These are phyloP conservation scores for Gonocerus acuteangulatus DNA, from an alignment of 2,888 invertebrate species.

Conservation along the genomic window DNA sequence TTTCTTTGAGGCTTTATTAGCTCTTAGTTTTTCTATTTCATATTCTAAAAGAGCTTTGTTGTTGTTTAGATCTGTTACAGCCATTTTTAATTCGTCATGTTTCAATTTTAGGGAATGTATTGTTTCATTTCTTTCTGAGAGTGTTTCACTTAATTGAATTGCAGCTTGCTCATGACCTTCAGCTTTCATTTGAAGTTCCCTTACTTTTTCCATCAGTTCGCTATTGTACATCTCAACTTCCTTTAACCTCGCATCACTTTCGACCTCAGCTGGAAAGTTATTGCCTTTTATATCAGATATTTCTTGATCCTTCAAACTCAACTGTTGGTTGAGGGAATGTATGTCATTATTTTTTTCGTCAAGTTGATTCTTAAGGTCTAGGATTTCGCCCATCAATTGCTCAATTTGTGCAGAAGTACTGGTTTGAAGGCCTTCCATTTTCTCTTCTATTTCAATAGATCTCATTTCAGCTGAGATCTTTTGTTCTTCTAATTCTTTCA, in stretches of 20 bases:
- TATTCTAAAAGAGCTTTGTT: slow-evolving; percentile 1
- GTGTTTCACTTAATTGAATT: neutral
- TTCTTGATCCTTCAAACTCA: slow-evolving; percentile 24
- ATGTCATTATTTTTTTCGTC: slow-evolving; percentile 4
- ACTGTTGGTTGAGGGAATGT: slow-evolving; percentile 6
- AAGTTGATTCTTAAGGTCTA: neutral
- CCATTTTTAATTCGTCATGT: neutral
- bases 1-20: neutral
- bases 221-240: slow-evolving; percentile 19
- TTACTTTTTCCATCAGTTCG: slow-evolving; percentile 10
- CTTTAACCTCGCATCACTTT: neutral
- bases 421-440: slow-evolving; percentile 19
- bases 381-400: slow-evolving; percentile 6
- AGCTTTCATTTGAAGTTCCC: slow-evolving; percentile 16
- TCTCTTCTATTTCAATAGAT: slow-evolving; percentile 68
- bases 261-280: slow-evolving; percentile 17
- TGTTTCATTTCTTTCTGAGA: slow-evolving; percentile 14
- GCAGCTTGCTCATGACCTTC: slow-evolving; percentile 6
- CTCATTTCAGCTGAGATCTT: slow-evolving; percentile 71
- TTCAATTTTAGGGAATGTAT: neutral
- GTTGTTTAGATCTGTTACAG: neutral
- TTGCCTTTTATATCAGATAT: slow-evolving; percentile 24
- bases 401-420: neutral
- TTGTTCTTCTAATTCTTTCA: slow-evolving; percentile 53
- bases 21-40: neutral